A percentile compares a stretch with the other conserved stretches of the same genome.
Evolutionary conservation across 2,113 vertebrate genomes (phyloP).

Genomic region (Pyrgilauda ruficollis): DNA sequence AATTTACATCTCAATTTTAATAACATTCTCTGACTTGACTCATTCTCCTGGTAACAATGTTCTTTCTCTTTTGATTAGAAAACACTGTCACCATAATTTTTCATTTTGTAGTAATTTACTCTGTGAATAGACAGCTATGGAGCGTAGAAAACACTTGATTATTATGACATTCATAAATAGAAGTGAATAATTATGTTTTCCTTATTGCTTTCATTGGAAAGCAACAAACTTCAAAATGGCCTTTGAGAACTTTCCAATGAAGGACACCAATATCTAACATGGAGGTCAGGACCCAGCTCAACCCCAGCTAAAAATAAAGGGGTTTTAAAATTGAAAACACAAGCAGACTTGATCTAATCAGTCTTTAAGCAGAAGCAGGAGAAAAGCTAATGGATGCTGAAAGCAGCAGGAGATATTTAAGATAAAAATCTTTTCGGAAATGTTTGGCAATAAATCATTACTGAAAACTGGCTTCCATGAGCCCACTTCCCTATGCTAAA

Average conservation of each 20-base stretch:
- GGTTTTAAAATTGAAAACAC: background rate
- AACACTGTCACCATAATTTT: background rate
- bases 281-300: background rate
- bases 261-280: background rate
- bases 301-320: background rate
- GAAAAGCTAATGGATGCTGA: background rate
- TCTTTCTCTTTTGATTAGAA: slow-evolving; percentile 7
- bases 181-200: background rate
- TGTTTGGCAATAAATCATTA: background rate
- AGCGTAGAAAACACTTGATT: background rate
- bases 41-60: slow-evolving; percentile 29
- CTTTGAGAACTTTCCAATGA: background rate
- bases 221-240: background rate
- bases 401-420: background rate
- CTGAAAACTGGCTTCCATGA: background rate
- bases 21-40: background rate
- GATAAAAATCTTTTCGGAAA: background rate
- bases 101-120: background rate
- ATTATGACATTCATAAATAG: background rate
- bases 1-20: background rate
- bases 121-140: background rate
- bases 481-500: background rate
- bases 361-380: background rate
- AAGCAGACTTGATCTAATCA: background rate
- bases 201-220: background rate